Evolutionary conservation across 2,113 vertebrate genomes (phyloP).

Genomic region (Hystrix cristata): DNA sequence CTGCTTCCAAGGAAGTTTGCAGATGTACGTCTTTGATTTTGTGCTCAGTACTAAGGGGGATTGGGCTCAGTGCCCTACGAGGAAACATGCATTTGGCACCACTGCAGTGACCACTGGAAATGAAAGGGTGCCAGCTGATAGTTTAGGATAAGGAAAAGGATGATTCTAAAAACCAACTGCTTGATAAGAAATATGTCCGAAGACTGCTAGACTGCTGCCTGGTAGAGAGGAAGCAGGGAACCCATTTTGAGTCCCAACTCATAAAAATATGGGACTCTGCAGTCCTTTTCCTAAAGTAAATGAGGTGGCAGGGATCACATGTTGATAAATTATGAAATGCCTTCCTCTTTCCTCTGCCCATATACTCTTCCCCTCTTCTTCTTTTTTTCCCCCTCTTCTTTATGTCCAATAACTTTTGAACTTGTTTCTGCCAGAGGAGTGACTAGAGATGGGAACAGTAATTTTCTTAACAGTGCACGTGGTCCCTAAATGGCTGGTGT

Average conservation of each 20-base stretch:
- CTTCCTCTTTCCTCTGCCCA: neutral
- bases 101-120: slow-evolving; percentile 48
- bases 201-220: neutral
- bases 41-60: slow-evolving; percentile 13
- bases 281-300: slow-evolving; percentile 51
- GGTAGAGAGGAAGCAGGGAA: neutral
- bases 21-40: slow-evolving; percentile 36
- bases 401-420: neutral
- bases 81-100: slow-evolving; percentile 38
- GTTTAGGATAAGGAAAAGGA: neutral
- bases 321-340: slow-evolving; percentile 33
- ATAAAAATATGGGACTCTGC: neutral
- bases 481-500: neutral
- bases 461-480: neutral
- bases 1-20: slow-evolving; percentile 49
- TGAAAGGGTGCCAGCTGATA: neutral
- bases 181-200: neutral
- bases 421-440: slow-evolving; percentile 19
- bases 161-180: neutral
- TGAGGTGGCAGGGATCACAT: neutral
- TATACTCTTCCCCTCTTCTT: neutral
- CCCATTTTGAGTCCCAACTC: neutral
- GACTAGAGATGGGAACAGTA: neutral
- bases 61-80: neutral
- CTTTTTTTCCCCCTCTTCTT: neutral